Base-by-base conservation (phyloP, 2,888 invertebrate species). In the Phyllotreta striolata region DNA sequence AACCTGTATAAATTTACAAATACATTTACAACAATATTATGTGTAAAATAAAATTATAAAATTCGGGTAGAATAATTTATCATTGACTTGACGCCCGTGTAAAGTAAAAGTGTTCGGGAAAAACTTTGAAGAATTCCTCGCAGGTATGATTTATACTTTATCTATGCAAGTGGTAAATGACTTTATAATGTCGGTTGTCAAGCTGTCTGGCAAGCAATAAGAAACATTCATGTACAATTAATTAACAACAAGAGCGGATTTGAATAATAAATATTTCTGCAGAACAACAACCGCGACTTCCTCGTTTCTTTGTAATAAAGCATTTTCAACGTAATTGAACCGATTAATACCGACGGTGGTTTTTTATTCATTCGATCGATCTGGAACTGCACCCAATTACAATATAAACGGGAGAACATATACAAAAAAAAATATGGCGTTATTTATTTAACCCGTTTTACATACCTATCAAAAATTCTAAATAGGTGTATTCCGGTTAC, bases 201-300 rank as follows among this genome's bases (percentile, higher is more conserved):
- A 56, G 64, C 43, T 51, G 62, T 61, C 61, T 58, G n/a, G 35
- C 56, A 62, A 54, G 43, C 13, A 46, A 63, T 43, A 55, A 63
- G 63, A 68, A 66, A 69, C 64, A 69, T 55, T 40, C 52, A 56
- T 63, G 55, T 62, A 58, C 37, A 39, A 64, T 61, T 64, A 66
- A 69, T 69, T 69, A 69, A 66, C 65, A 66, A 63, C 66, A 62
- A 60, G 58, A 52, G 52, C 38, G 58, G 43, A 66, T 68, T 64
- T 63, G 55, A 68, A 68, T 67, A 62, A 65, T 65, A 67, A 64
- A 69, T 67, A 68, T 66, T 66, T 66, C 56, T 55, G 63, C 54
- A 49, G 55, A 40, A 62, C 55, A 66, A 66, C 63, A 63, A 67
- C 62, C 63, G n/a, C n/a, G 61, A 67, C 67, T 69, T 69, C 69